These are phyloP conservation scores for Telenomus remus DNA, from an alignment of 1,140 invertebrate species.

Conservation along the genomic window DNA sequence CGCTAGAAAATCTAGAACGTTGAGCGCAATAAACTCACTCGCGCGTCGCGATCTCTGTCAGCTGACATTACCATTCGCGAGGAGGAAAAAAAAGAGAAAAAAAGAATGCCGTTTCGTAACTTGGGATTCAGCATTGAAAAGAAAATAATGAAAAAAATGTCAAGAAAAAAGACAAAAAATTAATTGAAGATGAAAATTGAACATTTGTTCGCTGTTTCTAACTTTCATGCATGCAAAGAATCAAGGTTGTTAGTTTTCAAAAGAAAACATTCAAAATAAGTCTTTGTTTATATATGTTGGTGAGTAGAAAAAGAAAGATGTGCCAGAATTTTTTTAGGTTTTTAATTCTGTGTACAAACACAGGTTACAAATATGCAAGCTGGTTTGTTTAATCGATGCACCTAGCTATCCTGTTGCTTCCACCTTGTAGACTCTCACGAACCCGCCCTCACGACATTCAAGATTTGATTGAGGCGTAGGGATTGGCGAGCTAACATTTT, in stretches of 20 bases:
- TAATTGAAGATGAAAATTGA: too few species aligned
- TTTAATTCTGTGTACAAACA: conserved; percentile 31
- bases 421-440: conserved; percentile 48
- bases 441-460: conserved; percentile 9
- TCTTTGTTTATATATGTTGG: too few species aligned
- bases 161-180: background rate
- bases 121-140: conserved; percentile 3
- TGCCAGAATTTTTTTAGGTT: too few species aligned
- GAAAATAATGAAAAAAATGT: background rate
- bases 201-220: too few species aligned
- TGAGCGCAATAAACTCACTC: conserved; percentile 60
- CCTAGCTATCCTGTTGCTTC: conserved; percentile 49
- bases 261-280: too few species aligned
- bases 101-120: conserved; percentile 35
- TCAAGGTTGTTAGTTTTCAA: too few species aligned
- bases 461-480: conserved; percentile 17
- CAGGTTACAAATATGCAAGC: conserved; percentile 33
- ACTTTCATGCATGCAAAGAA: too few species aligned
- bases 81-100: conserved; percentile 23
- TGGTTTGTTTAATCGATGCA: conserved; percentile 56
- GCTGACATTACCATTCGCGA: conserved; percentile 40
- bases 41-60: conserved; percentile 45
- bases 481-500: background rate
- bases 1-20: conserved; percentile 71
- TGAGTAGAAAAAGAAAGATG: conserved; percentile 1